Base-by-base conservation (phyloP, 2,113 vertebrate genomes). In the Burhinus bistriatus region DNA sequence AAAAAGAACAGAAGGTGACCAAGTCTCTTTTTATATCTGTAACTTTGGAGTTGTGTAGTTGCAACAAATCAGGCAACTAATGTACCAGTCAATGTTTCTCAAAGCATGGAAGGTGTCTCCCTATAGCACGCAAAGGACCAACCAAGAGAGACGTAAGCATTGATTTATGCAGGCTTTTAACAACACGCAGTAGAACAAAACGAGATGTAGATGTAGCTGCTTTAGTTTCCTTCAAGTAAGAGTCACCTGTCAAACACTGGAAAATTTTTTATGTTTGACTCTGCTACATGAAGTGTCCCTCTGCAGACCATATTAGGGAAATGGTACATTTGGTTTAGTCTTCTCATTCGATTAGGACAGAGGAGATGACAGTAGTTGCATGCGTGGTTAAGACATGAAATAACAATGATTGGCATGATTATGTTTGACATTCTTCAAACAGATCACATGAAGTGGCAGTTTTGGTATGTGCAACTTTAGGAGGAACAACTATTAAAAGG, bases 301-400 rank as follows among this genome's bases (percentile, higher is more conserved):
- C 44, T 89, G 52, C 49, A 83, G 55, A 84, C 38, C 32, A 0
- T 12, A 64, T 45, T 44, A 92, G 57, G 32, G 62, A 84, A 87
- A 87, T 2, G 3, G 57, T n/a, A 66, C 25, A 73, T 87, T 73
- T 87, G 40, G 45, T 59, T 90, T 77, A 82, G 47, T 84, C 30
- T 76, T 82, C 61, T 89, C 65, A 84, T 19, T 15, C 42, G 1
- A 8, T 64, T 27, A 85, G 88, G 87, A 84, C 69, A 71, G 68
- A 90, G 69, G 44, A 87, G 87, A 82, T 66, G 65, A 89, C 62
- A 95, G 93, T 73, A 94, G 51, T 32, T 76, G 82, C 26, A 93
- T 21, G 54, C 12, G 4, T 47, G 62, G 72, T 78, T 92, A 93
- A 83, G 75, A 89, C 45, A 80, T 38, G 61, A 95, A 94, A 70